Percentiles rank a stretch among this genome's conserved stretches.
These are phyloP conservation scores for Galagoides demidoff DNA, from an alignment of 2,797 vertebrate species.

Conservation along the genomic window DNA sequence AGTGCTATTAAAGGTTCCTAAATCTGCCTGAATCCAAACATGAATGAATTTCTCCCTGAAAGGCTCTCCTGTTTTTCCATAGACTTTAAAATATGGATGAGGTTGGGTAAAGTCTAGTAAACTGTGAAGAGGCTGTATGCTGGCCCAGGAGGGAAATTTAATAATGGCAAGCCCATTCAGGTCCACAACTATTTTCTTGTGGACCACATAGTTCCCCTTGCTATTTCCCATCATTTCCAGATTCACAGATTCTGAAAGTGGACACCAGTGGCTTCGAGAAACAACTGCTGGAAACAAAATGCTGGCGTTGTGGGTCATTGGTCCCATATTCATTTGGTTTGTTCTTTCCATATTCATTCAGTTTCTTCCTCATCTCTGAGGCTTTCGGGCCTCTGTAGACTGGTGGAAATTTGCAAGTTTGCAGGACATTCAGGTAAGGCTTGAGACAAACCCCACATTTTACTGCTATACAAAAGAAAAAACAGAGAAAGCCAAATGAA, in stretches of 20 bases:
- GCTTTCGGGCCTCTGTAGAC: not conserved
- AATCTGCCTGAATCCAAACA: slow-evolving; percentile 69
- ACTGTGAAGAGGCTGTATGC: slow-evolving; percentile 19
- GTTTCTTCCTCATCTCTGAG: not conserved
- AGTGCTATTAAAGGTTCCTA: slow-evolving; percentile 63
- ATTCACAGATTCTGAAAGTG: slow-evolving; percentile 55
- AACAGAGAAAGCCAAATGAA: not conserved
- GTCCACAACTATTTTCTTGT: slow-evolving; percentile 7
- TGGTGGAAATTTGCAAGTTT: slow-evolving; percentile 10
- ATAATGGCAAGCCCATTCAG: slow-evolving; percentile 58
- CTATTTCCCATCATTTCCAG: slow-evolving; percentile 61
- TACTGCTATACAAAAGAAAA: not conserved
- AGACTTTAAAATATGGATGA: slow-evolving; percentile 74
- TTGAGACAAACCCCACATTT: slow-evolving; percentile 34
- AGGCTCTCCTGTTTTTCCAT: slow-evolving; percentile 71
- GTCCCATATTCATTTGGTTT: slow-evolving; percentile 25
- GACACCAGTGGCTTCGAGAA: slow-evolving; percentile 64
- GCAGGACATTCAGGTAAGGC: not conserved
- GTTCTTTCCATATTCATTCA: slow-evolving; percentile 27
- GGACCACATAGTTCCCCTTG: slow-evolving; percentile 38
- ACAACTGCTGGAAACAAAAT: slow-evolving; percentile 61
- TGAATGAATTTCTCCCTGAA: slow-evolving; percentile 73
- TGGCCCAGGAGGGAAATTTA: slow-evolving; percentile 48
- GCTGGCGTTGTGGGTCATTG: not conserved
- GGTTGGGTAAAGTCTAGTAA: slow-evolving; percentile 66